Evolutionary conservation across 1,140 invertebrate genomes (phyloP).

Genomic region (Caenorhabditis remanei): DNA sequence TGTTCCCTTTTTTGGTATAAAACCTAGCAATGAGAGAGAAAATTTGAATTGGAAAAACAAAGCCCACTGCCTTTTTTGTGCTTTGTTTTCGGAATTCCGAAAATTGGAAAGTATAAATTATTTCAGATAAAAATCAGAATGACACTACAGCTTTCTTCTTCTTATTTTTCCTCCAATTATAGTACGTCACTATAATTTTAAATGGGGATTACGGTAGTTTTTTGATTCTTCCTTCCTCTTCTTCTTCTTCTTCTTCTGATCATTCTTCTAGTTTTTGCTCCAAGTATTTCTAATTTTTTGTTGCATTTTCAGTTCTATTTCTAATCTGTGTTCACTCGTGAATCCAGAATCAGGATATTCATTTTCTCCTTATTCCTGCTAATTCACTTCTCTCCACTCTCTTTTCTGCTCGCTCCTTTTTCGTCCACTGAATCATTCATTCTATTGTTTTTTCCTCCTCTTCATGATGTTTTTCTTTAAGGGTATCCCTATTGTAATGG

Average conservation of each 20-base stretch:
- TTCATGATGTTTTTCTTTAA: constrained; percentile 25
- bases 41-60: neutral
- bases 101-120: neutral
- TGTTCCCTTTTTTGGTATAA: neutral
- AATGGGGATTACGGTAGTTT: neutral
- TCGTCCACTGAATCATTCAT: constrained; percentile 8
- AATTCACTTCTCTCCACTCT: neutral
- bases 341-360: neutral
- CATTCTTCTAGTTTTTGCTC: neutral
- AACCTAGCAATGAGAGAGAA: neutral
- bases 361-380: neutral
- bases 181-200: neutral
- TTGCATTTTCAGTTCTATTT: neutral
- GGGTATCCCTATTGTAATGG: constrained; percentile 30
- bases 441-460: constrained; percentile 9
- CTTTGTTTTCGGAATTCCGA: neutral
- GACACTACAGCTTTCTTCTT: neutral
- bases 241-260: neutral
- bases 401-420: neutral
- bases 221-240: neutral
- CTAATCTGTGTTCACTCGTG: too few species aligned
- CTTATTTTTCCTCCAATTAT: neutral
- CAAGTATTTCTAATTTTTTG: neutral
- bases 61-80: neutral
- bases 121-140: neutral